Conservation (phyloP, 2,113 vertebrate genomes). For the Perca schrenkii region DNA sequence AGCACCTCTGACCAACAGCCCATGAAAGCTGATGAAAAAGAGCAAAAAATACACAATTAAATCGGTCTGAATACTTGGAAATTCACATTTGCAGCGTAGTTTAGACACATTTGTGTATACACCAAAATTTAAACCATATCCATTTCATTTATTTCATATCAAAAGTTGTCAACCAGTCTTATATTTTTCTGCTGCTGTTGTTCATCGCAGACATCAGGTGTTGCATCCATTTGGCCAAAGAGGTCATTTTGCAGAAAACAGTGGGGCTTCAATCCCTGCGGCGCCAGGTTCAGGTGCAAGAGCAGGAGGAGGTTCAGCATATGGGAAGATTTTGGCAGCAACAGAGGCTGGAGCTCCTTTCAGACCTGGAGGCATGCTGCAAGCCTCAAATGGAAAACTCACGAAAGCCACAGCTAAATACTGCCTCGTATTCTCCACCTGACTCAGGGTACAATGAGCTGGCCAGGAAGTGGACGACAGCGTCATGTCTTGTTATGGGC, state of each 20-base stretch:
- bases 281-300: conserved; percentile 49
- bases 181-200: conserved; percentile 6
- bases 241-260: conserved; percentile 47
- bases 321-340: conserved; percentile 43
- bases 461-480: neutral
- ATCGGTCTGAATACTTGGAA: neutral
- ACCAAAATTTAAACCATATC: neutral
- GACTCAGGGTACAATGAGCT: conserved; percentile 27
- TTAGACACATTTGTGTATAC: neutral
- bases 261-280: conserved; percentile 15
- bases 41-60: neutral
- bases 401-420: conserved; percentile 25
- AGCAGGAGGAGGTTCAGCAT: conserved; percentile 35
- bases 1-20: conserved; percentile 35
- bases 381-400: conserved; percentile 24
- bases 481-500: neutral
- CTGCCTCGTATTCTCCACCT: conserved; percentile 23
- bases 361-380: conserved; percentile 39
- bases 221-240: conserved; percentile 40
- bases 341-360: conserved; percentile 26
- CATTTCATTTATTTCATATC: neutral
- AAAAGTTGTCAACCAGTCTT: neutral
- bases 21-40: conserved; percentile 11
- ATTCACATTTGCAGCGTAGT: neutral
- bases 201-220: conserved; percentile 41